Evolutionary conservation across 2,113 vertebrate genomes (phyloP).

Genomic region (Myiozetetes cayanensis): DNA sequence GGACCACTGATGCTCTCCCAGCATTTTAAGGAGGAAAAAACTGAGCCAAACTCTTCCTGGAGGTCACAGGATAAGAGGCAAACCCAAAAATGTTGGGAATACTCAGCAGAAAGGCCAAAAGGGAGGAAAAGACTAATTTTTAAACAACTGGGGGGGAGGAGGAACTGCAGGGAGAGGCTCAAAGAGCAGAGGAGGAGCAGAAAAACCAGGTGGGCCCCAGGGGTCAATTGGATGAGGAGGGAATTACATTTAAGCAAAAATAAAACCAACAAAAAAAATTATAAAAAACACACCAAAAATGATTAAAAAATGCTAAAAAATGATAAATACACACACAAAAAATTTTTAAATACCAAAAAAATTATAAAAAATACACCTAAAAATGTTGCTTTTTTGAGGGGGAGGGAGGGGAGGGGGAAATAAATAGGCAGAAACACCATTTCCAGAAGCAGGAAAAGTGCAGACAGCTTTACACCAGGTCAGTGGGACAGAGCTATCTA

Average conservation of each 20-base stretch:
- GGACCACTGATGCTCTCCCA: background rate
- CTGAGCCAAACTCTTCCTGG: background rate
- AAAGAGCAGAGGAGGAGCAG: background rate
- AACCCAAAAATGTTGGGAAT: background rate
- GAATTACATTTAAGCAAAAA: background rate
- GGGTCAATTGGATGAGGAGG: background rate
- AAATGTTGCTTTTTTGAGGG: background rate
- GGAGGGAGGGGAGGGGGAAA: background rate
- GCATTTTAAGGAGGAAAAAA: background rate
- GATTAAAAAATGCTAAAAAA: too few species aligned
- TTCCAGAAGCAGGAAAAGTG: background rate
- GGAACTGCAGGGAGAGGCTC: background rate
- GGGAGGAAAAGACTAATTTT: background rate
- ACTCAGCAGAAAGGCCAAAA: background rate
- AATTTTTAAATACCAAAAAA: background rate
- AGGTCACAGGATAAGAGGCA: background rate
- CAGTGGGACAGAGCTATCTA: background rate
- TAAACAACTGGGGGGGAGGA: background rate
- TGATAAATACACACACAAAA: background rate
- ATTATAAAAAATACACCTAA: background rate
- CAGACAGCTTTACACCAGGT: background rate
- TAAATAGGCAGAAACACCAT: background rate
- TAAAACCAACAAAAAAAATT: background rate
- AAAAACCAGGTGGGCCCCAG: background rate
- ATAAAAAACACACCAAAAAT: background rate